Conservation (phyloP, 92 coral and sea anemone species). For the Scolanthus callimorphus region DNA sequence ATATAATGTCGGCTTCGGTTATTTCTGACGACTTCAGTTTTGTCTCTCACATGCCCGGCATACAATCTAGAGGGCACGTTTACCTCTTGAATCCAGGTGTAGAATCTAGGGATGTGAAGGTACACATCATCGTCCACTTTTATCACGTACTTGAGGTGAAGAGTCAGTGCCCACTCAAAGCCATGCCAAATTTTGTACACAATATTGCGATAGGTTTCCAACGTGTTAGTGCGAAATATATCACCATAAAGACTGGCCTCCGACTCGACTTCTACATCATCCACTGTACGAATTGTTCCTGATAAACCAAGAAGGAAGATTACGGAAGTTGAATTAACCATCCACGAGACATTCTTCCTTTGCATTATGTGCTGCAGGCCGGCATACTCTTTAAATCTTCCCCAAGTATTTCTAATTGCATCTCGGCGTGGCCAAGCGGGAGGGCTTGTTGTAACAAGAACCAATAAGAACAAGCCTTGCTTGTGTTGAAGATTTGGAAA, state of each 20-base stretch:
- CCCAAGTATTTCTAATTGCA: too few species aligned
- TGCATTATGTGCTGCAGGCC: too few species aligned
- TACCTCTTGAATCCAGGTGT: not conserved
- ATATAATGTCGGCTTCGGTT: not conserved
- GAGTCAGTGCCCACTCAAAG: not conserved
- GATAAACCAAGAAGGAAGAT: too few species aligned
- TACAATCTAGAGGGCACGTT: not conserved
- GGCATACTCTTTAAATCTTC: too few species aligned
- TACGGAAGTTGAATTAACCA: too few species aligned
- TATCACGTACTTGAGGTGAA: not conserved
- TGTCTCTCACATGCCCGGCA: not conserved
- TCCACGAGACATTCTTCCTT: too few species aligned
- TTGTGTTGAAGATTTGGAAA: too few species aligned
- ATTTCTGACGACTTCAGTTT: not conserved
- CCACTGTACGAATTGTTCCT: too few species aligned
- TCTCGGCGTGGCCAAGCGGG: not conserved
- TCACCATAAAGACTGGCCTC: too few species aligned
- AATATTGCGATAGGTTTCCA: not conserved
- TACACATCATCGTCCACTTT: constrained; percentile 5
- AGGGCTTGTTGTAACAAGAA: too few species aligned
- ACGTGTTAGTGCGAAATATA: not conserved
- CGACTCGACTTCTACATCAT: too few species aligned
- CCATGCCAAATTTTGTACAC: not conserved
- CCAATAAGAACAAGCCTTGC: too few species aligned
- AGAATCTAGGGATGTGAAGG: not conserved